phyloP scores from a whole-genome alignment of 2,888 invertebrate species.

The Gerris lacustris region DNA sequence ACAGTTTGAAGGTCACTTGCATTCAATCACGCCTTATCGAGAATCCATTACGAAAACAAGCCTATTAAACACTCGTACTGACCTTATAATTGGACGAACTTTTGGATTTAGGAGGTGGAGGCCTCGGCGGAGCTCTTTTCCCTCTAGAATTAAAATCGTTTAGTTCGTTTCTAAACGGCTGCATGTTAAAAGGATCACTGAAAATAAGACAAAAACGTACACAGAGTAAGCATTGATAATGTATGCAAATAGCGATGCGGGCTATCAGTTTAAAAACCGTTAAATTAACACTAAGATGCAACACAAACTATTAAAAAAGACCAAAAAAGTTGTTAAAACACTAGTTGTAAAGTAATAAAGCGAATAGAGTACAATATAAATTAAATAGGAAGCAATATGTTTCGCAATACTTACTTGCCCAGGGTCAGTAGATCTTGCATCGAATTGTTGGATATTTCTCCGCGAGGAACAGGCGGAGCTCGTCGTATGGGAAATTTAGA shows the following conservation, averaged over 20 bases:
- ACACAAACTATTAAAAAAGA: too few relatives aligned
- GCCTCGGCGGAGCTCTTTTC: constrained; percentile 58
- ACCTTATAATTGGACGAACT: constrained; percentile 31
- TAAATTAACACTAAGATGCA: too few relatives aligned
- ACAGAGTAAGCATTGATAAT: not conserved
- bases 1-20: not conserved
- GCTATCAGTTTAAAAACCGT: too few relatives aligned
- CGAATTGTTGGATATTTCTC: constrained; percentile 4
- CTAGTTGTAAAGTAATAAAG: too few relatives aligned
- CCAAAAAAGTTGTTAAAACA: too few relatives aligned
- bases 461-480: constrained; percentile 45
- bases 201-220: constrained; percentile 22
- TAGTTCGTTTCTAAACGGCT: constrained; percentile 16
- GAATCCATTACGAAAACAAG: constrained; percentile 2
- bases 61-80: constrained; percentile 26
- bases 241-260: not conserved
- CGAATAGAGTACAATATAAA: not conserved
- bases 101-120: constrained; percentile 49
- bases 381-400: constrained; percentile 17
- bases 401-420: constrained; percentile 12
- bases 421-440: constrained; percentile 4
- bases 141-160: constrained; percentile 35
- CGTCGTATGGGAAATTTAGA: constrained; percentile 50
- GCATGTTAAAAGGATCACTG: constrained; percentile 33
- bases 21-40: not conserved